Base-by-base conservation (phyloP, 1,140 invertebrate genomes). In the Latrodectus geometricus region DNA sequence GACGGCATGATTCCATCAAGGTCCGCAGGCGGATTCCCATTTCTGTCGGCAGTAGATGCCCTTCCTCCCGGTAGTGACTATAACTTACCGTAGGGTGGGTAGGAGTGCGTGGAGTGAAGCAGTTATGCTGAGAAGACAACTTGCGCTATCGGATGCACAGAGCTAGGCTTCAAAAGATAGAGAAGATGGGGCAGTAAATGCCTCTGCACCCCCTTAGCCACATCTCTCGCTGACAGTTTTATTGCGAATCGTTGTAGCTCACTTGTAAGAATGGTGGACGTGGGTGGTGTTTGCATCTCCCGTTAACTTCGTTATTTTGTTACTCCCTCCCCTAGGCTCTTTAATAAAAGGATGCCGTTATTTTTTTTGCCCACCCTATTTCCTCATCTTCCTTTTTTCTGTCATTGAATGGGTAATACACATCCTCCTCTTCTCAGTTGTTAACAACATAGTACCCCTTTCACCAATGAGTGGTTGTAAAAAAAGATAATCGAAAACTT, bases 1-100 rank as follows among this genome's bases (percentile, higher is more conserved):
- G 73, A 75, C 49, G 14, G 52, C 73, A 54, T 75, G 73, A 75
- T 75, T 75, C 52, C 52, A 75, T 75, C 49, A 75, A 75, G 52
- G 12, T 49, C n/a, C 17, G 11, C 50, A 52, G 73, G 14, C 50
- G n/a, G 17, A 73, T 35, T 73, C 70, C 70, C 35, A 73, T 73
- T 73, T 73, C 23, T 73, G 70, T 61, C 54, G 54, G 35, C 17
- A 17, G 54, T 61, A 61, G 70, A 49, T 0, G 17, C 11, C 35
- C 17, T 35, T 14, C 23, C 35, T 48, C 35, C 48, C 21, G 21
- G 23, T 35, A 35, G 17, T 0, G 11, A 49, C 48, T 73, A 73
- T 73, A 49, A 35, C 70, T 73, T 73, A 73, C n/a, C 14, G 61
- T 14, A 61, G 54, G 54, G 17, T 17, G 17, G 54, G 54, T 3